phyloP scores from a whole-genome alignment of 1,140 invertebrate genomes.

The Teleopsis dalmanni region DNA sequence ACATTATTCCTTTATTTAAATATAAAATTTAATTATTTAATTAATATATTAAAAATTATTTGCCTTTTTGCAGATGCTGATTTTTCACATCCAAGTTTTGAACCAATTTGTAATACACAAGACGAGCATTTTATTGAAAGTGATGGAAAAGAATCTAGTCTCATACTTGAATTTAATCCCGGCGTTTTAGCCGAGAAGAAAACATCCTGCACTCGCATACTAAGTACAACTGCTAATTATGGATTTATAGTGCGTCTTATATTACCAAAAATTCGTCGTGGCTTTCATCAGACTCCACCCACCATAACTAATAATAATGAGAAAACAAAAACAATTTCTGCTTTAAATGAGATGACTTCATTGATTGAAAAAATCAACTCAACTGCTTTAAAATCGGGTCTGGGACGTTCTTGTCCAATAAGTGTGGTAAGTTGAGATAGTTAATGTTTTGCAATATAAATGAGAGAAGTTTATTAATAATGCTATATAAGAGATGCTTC shows the following conservation, averaged over 20 bases:
- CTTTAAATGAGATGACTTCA: slow-evolving; percentile 14
- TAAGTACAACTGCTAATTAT: slow-evolving; percentile 33
- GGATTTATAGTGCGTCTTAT: slow-evolving; percentile 41
- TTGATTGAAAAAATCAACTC: slow-evolving; percentile 19
- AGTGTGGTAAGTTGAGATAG: slow-evolving; percentile 44
- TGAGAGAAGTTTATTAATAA: too few species aligned
- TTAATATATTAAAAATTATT: too few species aligned
- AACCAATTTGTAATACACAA: slow-evolving; percentile 34
- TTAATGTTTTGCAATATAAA: neutral
- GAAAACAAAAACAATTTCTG: neutral
- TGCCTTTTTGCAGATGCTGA: slow-evolving; percentile 26
- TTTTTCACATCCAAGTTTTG: slow-evolving; percentile 30
- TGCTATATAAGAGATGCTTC: too few species aligned
- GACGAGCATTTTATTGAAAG: slow-evolving; percentile 41
- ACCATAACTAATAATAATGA: neutral
- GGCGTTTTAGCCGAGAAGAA: slow-evolving; percentile 21
- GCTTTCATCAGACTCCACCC: slow-evolving; percentile 11
- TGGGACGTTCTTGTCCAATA: slow-evolving; percentile 33
- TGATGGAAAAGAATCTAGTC: slow-evolving; percentile 40
- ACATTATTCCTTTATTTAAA: neutral
- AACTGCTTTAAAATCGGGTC: slow-evolving; percentile 8
- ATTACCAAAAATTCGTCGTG: slow-evolving; percentile 27
- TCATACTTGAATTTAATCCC: slow-evolving; percentile 38
- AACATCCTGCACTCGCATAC: slow-evolving; percentile 30
- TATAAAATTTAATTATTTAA: neutral